phyloP scores from a whole-genome alignment of 2,888 invertebrate genomes.

The Scaptomyza caliginosa region DNA sequence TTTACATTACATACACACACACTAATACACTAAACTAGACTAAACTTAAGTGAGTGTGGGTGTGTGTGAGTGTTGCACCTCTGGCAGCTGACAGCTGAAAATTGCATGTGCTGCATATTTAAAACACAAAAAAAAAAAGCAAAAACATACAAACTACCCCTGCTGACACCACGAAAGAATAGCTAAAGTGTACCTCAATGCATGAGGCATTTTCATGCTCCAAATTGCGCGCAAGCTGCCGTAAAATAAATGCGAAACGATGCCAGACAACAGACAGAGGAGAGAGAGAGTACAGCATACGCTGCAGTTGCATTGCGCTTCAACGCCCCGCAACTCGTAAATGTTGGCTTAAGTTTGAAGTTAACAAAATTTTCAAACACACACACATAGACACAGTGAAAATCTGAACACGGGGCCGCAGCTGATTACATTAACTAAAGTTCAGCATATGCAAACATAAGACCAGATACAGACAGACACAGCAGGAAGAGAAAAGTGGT shows the following conservation, averaged over 20 bases:
- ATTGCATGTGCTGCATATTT: slow-evolving; percentile 57
- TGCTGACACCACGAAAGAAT: slow-evolving; percentile 27
- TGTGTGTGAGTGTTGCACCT: slow-evolving; percentile 9
- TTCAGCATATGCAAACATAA: slow-evolving; percentile 59
- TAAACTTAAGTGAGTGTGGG: background rate
- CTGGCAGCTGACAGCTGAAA: slow-evolving; percentile 68
- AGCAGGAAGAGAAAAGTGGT: background rate
- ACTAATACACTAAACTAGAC: background rate
- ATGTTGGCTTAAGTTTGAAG: slow-evolving; percentile 74
- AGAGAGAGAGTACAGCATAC: slow-evolving; percentile 1
- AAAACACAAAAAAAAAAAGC: slow-evolving; percentile 29
- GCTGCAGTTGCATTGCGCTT: slow-evolving; percentile 35
- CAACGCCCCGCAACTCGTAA: slow-evolving; percentile 53
- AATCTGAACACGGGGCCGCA: slow-evolving; percentile 59
- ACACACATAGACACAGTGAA: slow-evolving; percentile 26
- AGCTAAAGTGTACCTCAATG: slow-evolving; percentile 35
- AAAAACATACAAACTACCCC: background rate
- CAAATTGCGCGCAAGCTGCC: slow-evolving; percentile 48
- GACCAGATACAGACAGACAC: background rate
- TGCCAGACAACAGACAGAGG: slow-evolving; percentile 15
- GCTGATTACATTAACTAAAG: slow-evolving; percentile 83
- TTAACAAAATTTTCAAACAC: slow-evolving; percentile 72
- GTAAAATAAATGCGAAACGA: slow-evolving; percentile 23
- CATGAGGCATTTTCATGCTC: slow-evolving; percentile 49
- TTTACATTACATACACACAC: slow-evolving; percentile 59